phyloP scores from a whole-genome alignment of 2,888 invertebrate species.

The Mesorhabditis sp. region DNA sequence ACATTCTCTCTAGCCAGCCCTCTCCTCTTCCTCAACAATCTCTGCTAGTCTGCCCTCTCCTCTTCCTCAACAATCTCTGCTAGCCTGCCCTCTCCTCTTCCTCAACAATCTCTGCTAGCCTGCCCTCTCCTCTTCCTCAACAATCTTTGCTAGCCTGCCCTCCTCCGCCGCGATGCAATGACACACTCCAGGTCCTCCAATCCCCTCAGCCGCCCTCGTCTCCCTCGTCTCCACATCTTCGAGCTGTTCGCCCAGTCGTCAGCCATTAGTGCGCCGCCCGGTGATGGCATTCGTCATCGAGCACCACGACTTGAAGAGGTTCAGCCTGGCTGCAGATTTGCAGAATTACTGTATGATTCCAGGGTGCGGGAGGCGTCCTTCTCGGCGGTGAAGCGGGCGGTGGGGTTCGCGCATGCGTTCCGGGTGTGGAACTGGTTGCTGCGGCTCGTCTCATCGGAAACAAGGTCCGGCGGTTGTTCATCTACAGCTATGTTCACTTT shows the following conservation, averaged over 20 bases:
- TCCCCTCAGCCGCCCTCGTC: constrained; percentile 40
- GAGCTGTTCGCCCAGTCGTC: constrained; percentile 21
- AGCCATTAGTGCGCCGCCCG: constrained; percentile 69
- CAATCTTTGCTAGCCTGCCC: too few species aligned
- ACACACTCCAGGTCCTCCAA: constrained; percentile 28
- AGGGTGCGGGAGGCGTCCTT: constrained; percentile 81
- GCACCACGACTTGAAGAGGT: constrained; percentile 45
- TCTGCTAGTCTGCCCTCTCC: too few species aligned
- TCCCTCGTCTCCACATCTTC: constrained; percentile 35
- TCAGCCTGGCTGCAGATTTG: too few species aligned
- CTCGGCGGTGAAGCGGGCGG: constrained; percentile 72
- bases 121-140: too few species aligned
- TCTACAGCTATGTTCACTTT: constrained; percentile 8
- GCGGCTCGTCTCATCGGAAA: constrained; percentile 61
- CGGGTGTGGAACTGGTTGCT: constrained; percentile 90
- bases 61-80: too few species aligned
- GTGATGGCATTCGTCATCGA: constrained; percentile 80
- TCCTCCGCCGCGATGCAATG: neutral
- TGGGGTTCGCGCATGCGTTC: constrained; percentile 51
- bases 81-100: too few species aligned
- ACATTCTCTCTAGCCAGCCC: too few species aligned
- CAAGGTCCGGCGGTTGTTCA: constrained; percentile 17
- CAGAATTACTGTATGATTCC: constrained; percentile 59
- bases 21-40: neutral
- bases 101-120: too few species aligned